Evolutionary conservation across 1,140 invertebrate species (phyloP), one percentile per base, ranked within the genome.

Genomic region (Triops longicaudatus): DNA sequence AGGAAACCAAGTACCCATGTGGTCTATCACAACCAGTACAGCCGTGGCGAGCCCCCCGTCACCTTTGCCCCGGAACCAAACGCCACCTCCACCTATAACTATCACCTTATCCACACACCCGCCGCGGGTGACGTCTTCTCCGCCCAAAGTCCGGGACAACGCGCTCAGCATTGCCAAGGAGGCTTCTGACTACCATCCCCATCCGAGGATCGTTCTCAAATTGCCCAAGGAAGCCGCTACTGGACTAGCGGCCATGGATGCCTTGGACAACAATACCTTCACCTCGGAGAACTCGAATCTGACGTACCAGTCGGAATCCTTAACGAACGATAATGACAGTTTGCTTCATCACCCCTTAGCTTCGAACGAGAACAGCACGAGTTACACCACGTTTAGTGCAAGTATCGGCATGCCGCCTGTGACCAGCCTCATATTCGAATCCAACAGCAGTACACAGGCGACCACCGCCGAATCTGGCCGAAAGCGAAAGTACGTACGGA

Each of bases 401-500:
- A 22, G 17, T 22, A 22, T 63, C 50, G 22, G 50, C 14, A 63
- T 63, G 50, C 50, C 50, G 50, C 50, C 50, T 9, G 17, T 63
- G 50, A 6, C 50, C 6, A 63, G 22, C 50, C 22, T 63, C 17
- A n/a, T 9, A 14, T 63, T 63, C 22, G 50, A 63, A 10, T 63
- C 50, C 50, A 63, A 63, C 14, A 63, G 50, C 50, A 63, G 17
- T 22, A 63, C 50, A 14, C 50, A 9, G 50, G 17, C 50, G 50
- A 63, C 50, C 50, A 63, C 50, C 14, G 17, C 50, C 50, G 50
- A 63, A 63, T 43, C 27, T 31, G 72, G n/a, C n/a, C 12, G 76
- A 22, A 77, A 72, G 44, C 76, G 76, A 6, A 77, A 77, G 44
- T 77, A 77, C 72, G 73, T 43, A 41, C 27, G 76, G n/a, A 77